Conservation (phyloP, 2,797 vertebrate genomes). For the Balearica regulorum region DNA sequence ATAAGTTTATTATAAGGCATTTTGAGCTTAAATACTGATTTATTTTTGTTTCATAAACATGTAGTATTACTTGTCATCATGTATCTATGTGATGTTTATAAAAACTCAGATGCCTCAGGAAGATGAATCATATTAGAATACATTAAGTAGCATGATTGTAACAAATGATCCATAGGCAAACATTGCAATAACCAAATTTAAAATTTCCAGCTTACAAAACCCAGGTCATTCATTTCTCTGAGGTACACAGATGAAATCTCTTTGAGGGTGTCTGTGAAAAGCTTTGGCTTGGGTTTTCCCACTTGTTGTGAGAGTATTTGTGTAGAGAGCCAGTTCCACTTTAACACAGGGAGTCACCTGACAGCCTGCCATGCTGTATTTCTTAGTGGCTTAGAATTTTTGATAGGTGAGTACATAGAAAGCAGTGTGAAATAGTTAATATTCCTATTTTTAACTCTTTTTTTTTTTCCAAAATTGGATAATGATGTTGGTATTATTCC, state of each 20-base stretch:
- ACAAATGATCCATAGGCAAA: not conserved
- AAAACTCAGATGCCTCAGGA: not conserved
- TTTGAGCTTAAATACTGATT: not conserved
- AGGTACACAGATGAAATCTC: not conserved
- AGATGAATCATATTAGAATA: not conserved
- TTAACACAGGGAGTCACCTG: not conserved
- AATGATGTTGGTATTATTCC: not conserved
- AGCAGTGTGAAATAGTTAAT: not conserved
- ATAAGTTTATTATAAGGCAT: not conserved
- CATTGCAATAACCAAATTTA: not conserved
- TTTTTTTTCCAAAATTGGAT: not conserved
- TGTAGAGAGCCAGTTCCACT: not conserved
- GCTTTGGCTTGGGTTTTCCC: not conserved
- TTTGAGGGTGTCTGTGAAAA: not conserved
- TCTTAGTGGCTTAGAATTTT: not conserved
- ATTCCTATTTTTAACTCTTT: not conserved
- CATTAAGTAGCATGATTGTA: slow-evolving; percentile 19
- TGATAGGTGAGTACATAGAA: not conserved
- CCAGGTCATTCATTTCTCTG: not conserved
- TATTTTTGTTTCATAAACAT: not conserved
- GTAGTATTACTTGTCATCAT: not conserved
- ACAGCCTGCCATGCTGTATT: not conserved
- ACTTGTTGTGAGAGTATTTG: not conserved
- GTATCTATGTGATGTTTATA: not conserved
- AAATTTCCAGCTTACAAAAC: not conserved